Conservation (phyloP, 2,797 vertebrate species). For the Typhlichthys eigenmanni region DNA sequence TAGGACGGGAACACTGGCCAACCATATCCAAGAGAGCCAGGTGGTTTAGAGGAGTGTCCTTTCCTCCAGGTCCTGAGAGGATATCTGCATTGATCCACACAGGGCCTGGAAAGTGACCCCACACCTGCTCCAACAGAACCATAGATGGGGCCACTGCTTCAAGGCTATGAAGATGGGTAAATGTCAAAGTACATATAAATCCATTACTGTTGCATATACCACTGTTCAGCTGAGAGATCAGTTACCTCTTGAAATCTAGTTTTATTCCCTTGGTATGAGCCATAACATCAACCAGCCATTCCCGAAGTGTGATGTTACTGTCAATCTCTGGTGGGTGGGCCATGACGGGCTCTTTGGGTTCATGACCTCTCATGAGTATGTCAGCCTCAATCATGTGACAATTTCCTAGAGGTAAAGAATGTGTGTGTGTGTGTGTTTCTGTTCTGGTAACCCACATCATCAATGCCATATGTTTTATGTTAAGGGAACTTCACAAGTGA, state of each 20-base stretch:
- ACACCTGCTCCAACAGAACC: conserved; percentile 70
- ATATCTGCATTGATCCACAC: conserved; percentile 93
- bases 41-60: conserved; percentile 67
- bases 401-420: conserved; percentile 61
- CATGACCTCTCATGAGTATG: conserved; percentile 75
- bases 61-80: conserved; percentile 84
- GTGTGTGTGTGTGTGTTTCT: not conserved
- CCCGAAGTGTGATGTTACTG: conserved; percentile 86
- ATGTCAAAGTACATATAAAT: not conserved
- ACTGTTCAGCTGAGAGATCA: rapidly evolving
- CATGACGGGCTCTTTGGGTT: conserved; percentile 85
- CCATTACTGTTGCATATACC: not conserved
- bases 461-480: too few species aligned
- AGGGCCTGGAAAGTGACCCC: conserved; percentile 59
- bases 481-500: too few species aligned
- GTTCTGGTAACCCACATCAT: not conserved
- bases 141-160: conserved; percentile 80
- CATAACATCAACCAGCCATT: conserved; percentile 81
- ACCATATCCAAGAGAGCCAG: conserved; percentile 67
- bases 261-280: conserved; percentile 86
- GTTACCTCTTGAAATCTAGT: conserved; percentile 94
- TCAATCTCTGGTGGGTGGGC: conserved; percentile 88
- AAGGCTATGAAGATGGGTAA: conserved; percentile 64
- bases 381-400: conserved; percentile 94
- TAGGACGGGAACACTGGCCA: conserved; percentile 64